phyloP scores from a whole-genome alignment of 2,797 vertebrate species.

The Chrosomus eos region DNA sequence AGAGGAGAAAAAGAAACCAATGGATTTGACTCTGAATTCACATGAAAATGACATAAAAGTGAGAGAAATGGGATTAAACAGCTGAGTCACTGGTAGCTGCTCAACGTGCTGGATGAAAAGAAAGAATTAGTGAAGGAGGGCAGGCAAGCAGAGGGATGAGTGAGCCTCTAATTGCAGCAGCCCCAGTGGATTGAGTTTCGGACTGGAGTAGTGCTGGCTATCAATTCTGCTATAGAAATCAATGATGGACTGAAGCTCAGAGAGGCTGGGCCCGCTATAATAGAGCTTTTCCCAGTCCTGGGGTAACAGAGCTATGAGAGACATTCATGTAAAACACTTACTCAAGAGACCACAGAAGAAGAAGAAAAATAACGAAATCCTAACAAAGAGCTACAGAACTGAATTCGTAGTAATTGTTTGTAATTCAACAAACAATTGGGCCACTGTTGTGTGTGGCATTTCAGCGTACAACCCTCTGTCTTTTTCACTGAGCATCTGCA shows the following conservation, averaged over 20 bases:
- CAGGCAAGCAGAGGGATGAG: slow-evolving; percentile 51
- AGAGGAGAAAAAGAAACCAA: neutral
- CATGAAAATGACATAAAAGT: slow-evolving; percentile 25
- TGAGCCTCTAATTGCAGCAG: slow-evolving; percentile 60
- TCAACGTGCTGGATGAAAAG: slow-evolving; percentile 62
- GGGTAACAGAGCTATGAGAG: slow-evolving; percentile 30
- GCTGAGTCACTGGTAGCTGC: slow-evolving; percentile 53
- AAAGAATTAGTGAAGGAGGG: slow-evolving; percentile 61
- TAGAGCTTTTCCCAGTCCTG: slow-evolving; percentile 46
- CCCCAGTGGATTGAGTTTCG: slow-evolving; percentile 67
- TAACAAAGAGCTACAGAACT: neutral
- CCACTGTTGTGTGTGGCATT: neutral
- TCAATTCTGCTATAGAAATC: slow-evolving; percentile 71
- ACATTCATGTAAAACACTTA: slow-evolving; percentile 11
- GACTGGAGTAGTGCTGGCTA: slow-evolving; percentile 56
- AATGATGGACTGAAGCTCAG: slow-evolving; percentile 64
- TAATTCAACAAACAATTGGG: neutral
- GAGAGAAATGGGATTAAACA: slow-evolving; percentile 62
- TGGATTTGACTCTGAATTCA: slow-evolving; percentile 3
- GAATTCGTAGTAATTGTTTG: neutral
- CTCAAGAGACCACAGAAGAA: slow-evolving; percentile 10
- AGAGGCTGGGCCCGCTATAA: slow-evolving; percentile 45
- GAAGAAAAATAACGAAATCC: neutral
- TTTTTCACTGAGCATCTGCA: neutral
- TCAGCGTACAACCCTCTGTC: neutral